Base-by-base conservation (phyloP, 2,888 invertebrate species). In the Pandemis cinnamomeana region DNA sequence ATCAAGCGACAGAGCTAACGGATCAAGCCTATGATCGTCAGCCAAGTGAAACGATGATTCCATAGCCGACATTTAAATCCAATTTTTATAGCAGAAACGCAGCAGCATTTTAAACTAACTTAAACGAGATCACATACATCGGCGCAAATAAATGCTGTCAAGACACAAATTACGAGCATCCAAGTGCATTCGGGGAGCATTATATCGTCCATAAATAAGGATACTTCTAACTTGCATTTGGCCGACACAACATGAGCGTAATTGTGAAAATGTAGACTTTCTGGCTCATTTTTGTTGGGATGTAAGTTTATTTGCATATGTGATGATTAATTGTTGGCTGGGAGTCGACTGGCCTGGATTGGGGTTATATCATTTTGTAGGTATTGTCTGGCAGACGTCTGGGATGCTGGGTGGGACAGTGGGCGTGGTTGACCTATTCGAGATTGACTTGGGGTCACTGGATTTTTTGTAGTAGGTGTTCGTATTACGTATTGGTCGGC, bases 361-460 rank as follows among this genome's bases (percentile, higher is more conserved):
- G n/a, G 55, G 42, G 75, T 71, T 70, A 58, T 58, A 27, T 58
- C 20, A 11, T 27, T 13, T 71, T 75, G 73, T 75, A 64, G 72
- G 51, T 41, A 60, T 77, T 79, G 77, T 79, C 78, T 76, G 74
- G 44, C 76, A 79, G 81, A 81, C 79, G 82, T 84, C 83, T 80
- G 72, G 20, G 1, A 20, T 36, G 27, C 27, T 36, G 27, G 73
- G 70, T 7, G 7, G 48, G 48, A 36, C 64, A 48, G 27, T 36
- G 64, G 64, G 48, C 48, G 48, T 60, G 36, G 58, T 13, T 36
- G 48, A 27, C 46, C 64, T 27, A n/a, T 36, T 46, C 5, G 8
- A 11, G 44, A 10, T 27, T 58, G 27, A 36, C 7, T 27, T 58
- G 55, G 7, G 55, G 55, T 55, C 55, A 55, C 7, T n/a, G n/a